phyloP scores from a whole-genome alignment of 2,888 invertebrate species.

The Mythimna ferrago region DNA sequence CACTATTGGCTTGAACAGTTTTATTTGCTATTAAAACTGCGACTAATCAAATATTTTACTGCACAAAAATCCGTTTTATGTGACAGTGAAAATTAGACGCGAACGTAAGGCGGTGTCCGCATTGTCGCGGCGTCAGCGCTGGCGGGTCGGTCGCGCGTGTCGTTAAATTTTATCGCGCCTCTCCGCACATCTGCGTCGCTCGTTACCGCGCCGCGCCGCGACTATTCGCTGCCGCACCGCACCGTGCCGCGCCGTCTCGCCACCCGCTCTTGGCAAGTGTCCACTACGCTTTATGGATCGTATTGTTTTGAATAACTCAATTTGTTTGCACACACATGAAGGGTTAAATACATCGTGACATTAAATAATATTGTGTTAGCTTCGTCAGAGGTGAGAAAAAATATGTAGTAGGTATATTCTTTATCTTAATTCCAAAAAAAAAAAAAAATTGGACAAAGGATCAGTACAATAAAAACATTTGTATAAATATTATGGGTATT shows the following conservation, averaged over 20 bases:
- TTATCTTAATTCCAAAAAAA: background rate
- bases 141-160: constrained; percentile 63
- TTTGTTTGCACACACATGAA: constrained; percentile 27
- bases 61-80: constrained; percentile 51
- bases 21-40: constrained; percentile 51
- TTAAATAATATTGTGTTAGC: constrained; percentile 4
- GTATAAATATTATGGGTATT: constrained; percentile 21
- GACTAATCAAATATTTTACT: constrained; percentile 60
- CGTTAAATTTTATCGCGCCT: constrained; percentile 76
- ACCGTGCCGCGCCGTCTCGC: constrained; percentile 31
- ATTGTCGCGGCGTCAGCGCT: constrained; percentile 50
- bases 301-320: constrained; percentile 66
- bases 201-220: constrained; percentile 63
- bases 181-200: constrained; percentile 76
- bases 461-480: constrained; percentile 19
- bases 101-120: constrained; percentile 21
- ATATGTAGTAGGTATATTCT: too few relatives aligned
- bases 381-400: background rate
- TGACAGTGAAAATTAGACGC: constrained; percentile 44
- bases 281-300: constrained; percentile 54
- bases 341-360: constrained; percentile 3
- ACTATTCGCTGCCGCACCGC: constrained; percentile 51
- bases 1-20: constrained; percentile 39
- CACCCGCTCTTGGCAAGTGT: constrained; percentile 45
- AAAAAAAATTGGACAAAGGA: background rate